Evolutionary conservation across 2,888 invertebrate genomes (phyloP), one percentile per base, ranked within the genome.

Genomic region (Eilema depressum): DNA sequence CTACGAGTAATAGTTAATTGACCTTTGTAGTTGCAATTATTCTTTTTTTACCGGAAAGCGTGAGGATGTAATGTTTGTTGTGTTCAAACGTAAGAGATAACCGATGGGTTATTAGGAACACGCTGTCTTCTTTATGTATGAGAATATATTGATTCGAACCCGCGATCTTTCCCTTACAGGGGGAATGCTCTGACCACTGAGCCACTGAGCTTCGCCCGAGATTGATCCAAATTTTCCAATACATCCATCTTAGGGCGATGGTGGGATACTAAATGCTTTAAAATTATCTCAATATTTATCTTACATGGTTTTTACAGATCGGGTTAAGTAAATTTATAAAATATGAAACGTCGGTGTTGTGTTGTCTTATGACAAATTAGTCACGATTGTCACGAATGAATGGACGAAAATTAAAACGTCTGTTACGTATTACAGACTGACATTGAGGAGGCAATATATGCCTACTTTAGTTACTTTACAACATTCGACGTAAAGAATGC

Each of bases 291-390:
- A n/a, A n/a, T n/a, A 37, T 14, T 14, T 37, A 17, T 17, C 4
- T 20, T 47, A 3, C 2, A 5, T 17, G 1, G 0, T 47, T 47
- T 20, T 47, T 20, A 5, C 47, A 1, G 41, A 47, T 47, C 20
- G 47, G 20, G 47, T 47, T 20, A 47, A 47, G 5, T 47, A 47
- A 47, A 47, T 47, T 17, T 41, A 37, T 37, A 37, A 37, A 79
- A 73, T 12, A 73, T 33, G 33, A 60, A 30, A 37, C 73, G 57
- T 30, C 26, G 68, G 75, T 71, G 61, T 76, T 68, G 75, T 71
- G 61, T 76, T 64, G 61, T 70, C 26, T 75, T 77, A 70, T 73
- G 61, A 61, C 71, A 69, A 63, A 66, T 71, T 72, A 73, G 68
- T 70, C 66, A n/a, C n/a, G n/a, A n/a, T n/a, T n/a, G n/a, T n/a